phyloP scores from a whole-genome alignment of 2,113 vertebrate genomes.

The Lichenostomus cassidix region DNA sequence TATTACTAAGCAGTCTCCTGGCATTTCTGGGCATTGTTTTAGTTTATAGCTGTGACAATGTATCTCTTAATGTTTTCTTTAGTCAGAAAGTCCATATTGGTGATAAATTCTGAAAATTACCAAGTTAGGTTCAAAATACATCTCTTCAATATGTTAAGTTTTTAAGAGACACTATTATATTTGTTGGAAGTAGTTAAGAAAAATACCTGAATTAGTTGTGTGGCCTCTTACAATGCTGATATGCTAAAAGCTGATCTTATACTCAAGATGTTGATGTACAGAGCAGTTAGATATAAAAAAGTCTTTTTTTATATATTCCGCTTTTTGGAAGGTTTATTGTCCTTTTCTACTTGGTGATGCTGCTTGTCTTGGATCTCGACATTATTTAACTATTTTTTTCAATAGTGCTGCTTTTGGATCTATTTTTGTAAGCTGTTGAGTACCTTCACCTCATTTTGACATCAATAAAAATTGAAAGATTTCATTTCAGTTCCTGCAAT shows the following conservation, averaged over 20 bases:
- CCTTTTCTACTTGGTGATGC: not conserved
- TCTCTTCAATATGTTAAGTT: not conserved
- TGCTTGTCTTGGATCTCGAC: not conserved
- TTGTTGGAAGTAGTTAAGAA: not conserved
- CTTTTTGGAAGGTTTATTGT: not conserved
- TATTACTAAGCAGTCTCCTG: not conserved
- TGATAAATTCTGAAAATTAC: not conserved
- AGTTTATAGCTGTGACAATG: not conserved
- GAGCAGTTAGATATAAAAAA: not conserved
- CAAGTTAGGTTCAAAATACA: not conserved
- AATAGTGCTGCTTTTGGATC: conserved; percentile 19
- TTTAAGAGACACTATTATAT: not conserved
- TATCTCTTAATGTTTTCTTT: not conserved
- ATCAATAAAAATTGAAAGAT: not conserved
- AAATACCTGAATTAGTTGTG: not conserved
- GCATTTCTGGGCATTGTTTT: not conserved
- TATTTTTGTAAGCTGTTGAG: conserved; percentile 8
- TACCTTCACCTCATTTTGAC: conserved; percentile 19
- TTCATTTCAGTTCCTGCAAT: not conserved
- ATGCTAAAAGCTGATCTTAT: not conserved
- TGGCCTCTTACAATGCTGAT: not conserved
- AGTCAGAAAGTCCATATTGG: not conserved
- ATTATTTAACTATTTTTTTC: not conserved
- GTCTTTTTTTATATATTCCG: not conserved
- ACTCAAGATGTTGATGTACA: not conserved